Percentiles rank a stretch among this genome's conserved stretches.
phyloP scores from a whole-genome alignment of 2,797 vertebrate species.

The Sebastiscus tertius region DNA sequence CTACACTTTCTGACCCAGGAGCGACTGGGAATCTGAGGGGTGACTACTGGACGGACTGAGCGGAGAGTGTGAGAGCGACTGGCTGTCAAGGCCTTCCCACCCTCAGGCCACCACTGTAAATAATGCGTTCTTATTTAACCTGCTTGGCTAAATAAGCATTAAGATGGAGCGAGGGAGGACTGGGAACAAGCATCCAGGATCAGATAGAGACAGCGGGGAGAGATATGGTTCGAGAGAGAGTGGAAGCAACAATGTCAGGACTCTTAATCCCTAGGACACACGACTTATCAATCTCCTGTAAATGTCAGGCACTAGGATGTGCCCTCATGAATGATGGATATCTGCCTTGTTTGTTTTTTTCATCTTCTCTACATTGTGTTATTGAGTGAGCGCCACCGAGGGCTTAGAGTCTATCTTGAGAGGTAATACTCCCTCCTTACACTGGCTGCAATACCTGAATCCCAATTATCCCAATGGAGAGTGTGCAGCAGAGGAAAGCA shows the following conservation, averaged over 20 bases:
- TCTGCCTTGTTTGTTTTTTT: constrained; percentile 63
- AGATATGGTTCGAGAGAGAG: constrained; percentile 29
- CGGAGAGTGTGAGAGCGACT: constrained; percentile 11
- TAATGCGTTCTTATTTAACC: constrained; percentile 44
- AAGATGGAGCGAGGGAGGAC: neutral
- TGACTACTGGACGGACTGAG: constrained; percentile 24
- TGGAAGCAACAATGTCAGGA: constrained; percentile 53
- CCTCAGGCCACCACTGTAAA: constrained; percentile 31
- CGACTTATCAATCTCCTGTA: constrained; percentile 77
- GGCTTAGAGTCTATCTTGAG: constrained; percentile 61
- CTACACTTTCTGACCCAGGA: constrained; percentile 63
- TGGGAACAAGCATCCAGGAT: neutral
- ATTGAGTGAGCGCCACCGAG: constrained; percentile 53
- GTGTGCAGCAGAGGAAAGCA: neutral
- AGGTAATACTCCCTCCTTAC: constrained; percentile 56
- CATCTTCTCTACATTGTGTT: constrained; percentile 60
- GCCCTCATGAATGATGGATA: constrained; percentile 83
- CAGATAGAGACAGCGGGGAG: constrained; percentile 14
- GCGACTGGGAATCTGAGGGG: constrained; percentile 50
- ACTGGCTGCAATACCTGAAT: constrained; percentile 62
- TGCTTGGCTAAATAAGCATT: constrained; percentile 51
- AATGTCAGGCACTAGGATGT: constrained; percentile 76
- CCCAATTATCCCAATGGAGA: constrained; percentile 48
- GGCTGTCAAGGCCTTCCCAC: constrained; percentile 4
- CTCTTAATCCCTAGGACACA: constrained; percentile 65